Base-by-base conservation (phyloP, 2,888 invertebrate genomes). In the Oligia fasciuncula region DNA sequence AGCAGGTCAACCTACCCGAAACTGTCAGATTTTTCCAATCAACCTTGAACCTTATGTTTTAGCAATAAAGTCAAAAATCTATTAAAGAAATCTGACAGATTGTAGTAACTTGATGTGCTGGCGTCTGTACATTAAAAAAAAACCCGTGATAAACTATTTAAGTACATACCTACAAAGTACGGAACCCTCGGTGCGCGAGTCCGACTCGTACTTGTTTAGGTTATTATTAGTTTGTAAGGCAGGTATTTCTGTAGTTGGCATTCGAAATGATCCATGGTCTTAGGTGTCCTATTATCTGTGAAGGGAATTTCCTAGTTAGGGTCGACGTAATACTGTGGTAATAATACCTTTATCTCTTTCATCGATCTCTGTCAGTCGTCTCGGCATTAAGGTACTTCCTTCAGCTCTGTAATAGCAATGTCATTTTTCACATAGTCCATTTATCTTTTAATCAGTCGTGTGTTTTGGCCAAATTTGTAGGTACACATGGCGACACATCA, bases 311-410 rank as follows among this genome's bases (percentile, higher is more conserved):
- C 23, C n/a, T 76, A 63, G 57, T 82, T 29, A 40, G 29, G 54
- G 46, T n/a, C 76, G 51, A 14, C 40, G 40, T 46, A 63, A 57
- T 66, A 60, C 49, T 3, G 43, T 75, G 11, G n/a, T 65, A 40
- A 65, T 35, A 35, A 35, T 19, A 40, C 19, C 17, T 57, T 11
- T 19, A 23, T 51, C 49, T 62, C 49, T 76, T 69, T 68, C 83
- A 63, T 76, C 62, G 29, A 46, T 80, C 76, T 82, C 29, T 82
- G 80, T 63, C 80, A 68, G 54, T 6, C 49, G 19, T 76, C 23
- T 29, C 51, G 17, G 60, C 29, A 29, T 60, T 65, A 62, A 51
- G 51, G 57, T 78, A 67, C 67, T 76, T n/a, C 14, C 23, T 68
- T 67, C 23, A 62, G 23, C 17, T 79, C 9, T 17, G 11, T 79